Evolutionary conservation across 2,888 invertebrate genomes (phyloP).

Genomic region (Agrypnus murinus): DNA sequence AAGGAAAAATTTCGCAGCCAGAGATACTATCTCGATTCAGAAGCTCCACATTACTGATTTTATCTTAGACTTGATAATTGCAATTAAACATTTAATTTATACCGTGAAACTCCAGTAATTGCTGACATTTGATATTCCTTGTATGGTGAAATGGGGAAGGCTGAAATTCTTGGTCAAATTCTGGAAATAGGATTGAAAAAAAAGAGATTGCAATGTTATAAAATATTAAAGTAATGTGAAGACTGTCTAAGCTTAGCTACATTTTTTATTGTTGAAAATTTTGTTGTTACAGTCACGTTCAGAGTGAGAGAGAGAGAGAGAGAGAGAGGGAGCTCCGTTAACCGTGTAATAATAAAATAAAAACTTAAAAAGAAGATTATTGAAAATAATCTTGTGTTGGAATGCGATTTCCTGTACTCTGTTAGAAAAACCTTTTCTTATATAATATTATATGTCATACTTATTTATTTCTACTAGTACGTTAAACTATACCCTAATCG

Average conservation of each 20-base stretch:
- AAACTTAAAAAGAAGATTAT: neutral
- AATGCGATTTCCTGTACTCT: conserved; percentile 21
- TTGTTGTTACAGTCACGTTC: conserved; percentile 7
- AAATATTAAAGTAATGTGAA: too few species aligned
- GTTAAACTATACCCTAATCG: conserved; percentile 6
- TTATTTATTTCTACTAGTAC: too few species aligned
- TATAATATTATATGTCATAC: too few species aligned
- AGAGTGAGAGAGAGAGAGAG: too few species aligned
- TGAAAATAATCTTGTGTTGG: neutral
- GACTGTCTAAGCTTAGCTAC: neutral
- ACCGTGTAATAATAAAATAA: conserved; percentile 13
- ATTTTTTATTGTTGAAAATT: neutral
- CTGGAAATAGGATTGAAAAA: neutral
- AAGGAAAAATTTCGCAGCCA: conserved; percentile 28
- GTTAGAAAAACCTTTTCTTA: conserved; percentile 1
- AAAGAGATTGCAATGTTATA: too few species aligned
- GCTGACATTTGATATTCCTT: neutral
- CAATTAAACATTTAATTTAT: conserved; percentile 35
- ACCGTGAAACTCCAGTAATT: conserved; percentile 15
- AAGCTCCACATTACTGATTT: conserved; percentile 30
- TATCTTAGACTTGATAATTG: conserved; percentile 29
- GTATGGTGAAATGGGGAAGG: conserved; percentile 3
- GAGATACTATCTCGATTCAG: conserved; percentile 32
- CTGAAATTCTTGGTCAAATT: conserved; percentile 10
- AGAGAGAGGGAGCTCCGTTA: conserved; percentile 4